Base-by-base conservation (phyloP, 30 jellyfish, hydroid and myxozoan species). In the Chironex yamaguchii region DNA sequence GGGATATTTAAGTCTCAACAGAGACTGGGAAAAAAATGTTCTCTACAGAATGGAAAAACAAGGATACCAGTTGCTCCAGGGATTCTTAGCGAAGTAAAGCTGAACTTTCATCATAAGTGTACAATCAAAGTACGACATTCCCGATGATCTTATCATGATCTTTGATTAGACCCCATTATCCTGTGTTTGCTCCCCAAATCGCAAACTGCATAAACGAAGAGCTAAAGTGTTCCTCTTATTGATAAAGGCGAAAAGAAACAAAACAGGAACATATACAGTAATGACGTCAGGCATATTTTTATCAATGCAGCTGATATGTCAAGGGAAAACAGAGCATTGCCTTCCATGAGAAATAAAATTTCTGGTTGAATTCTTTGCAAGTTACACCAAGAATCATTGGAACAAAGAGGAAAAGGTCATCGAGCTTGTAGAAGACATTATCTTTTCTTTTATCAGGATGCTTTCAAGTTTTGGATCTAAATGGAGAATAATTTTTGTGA, bases 101-200 rank as follows among this genome's bases (percentile, higher is more conserved):
- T 82, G 21, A 87, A 68, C 51, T 48, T 65, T 49, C 88, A 65
- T 82, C 21, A 82, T 66, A 42, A 17, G 26, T 2, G 49, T 65
- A n/a, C 86, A 82, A 67, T 76, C 89, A 42, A 12, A 87, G 89
- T 79, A 82, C 32, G 81, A 64, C 0, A 67, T 82, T 28, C 89
- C 88, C 2, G 88, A 82, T 4, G 92, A 82, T 12, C 36, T 82
- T 26, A 82, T 82, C 3, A 17, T 82, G 48, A 81, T 52, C 27
- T 78, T 78, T 58, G 90, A 51, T 36, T 82, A 78, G 9, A 78
- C 81, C 4, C 84, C 90, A 13, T 36, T 69, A 14, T 36, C 82
- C 13, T 75, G 48, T 51, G 76, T 75, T 26, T 75, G 72, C 21
- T n/a, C 76, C 14, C 20, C 76, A 11, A 74, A 74, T 11, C 87